A percentile compares a stretch with the other conserved stretches of the same genome.
These are phyloP conservation scores for Lucilia sericata DNA, from an alignment of 1,140 invertebrate species.

Conservation along the genomic window DNA sequence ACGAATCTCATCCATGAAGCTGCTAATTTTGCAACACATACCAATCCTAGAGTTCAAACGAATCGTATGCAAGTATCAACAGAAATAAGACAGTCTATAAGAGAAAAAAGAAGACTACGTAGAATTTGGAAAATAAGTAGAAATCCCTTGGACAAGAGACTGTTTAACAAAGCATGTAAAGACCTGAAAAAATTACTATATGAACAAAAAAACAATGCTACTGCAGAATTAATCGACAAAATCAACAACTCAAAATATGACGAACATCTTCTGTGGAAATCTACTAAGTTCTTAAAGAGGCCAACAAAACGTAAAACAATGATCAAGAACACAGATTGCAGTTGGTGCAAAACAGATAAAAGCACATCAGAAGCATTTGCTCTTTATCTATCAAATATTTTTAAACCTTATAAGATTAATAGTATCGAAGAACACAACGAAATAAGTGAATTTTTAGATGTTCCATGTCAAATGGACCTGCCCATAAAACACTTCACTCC, in stretches of 20 bases:
- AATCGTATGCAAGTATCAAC: neutral
- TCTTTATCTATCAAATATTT: too few species aligned
- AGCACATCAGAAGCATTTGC: neutral
- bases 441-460: neutral
- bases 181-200: too few species aligned
- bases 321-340: neutral
- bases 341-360: conserved; percentile 20
- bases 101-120: neutral
- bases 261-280: conserved; percentile 30
- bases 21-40: conserved; percentile 23
- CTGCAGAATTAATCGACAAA: neutral
- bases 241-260: neutral
- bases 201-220: neutral
- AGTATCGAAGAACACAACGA: neutral
- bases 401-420: neutral
- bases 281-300: neutral
- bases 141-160: conserved; percentile 25
- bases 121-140: conserved; percentile 23
- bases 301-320: neutral
- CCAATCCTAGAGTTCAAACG: neutral
- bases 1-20: conserved; percentile 38
- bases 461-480: conserved; percentile 2
- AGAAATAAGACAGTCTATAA: neutral
- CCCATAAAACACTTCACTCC: conserved; percentile 1
- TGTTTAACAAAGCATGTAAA: neutral